These are phyloP conservation scores for Philotrypesis tridentata DNA, from an alignment of 1,140 invertebrate species.

Conservation along the genomic window DNA sequence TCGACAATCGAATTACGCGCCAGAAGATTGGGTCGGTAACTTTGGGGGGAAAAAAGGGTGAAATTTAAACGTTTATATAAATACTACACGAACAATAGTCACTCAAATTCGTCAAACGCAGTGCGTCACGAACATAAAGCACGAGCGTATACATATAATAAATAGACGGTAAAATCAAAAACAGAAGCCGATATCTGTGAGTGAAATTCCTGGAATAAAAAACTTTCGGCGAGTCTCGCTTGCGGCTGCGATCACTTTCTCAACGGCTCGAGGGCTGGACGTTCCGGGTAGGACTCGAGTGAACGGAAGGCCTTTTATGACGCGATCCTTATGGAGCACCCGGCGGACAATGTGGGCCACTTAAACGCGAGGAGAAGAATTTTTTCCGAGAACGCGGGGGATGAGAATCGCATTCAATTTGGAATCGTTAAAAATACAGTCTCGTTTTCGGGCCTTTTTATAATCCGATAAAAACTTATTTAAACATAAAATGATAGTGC, in stretches of 20 bases:
- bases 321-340: slow-evolving; percentile 4
- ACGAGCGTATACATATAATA: not conserved
- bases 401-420: not conserved
- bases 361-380: not conserved
- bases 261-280: slow-evolving; percentile 6
- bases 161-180: not conserved
- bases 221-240: slow-evolving; percentile 16
- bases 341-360: not conserved
- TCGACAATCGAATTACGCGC: too few relatives aligned
- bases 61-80: not conserved
- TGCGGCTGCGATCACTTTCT: not conserved
- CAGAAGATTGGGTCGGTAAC: too few relatives aligned
- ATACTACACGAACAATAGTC: not conserved
- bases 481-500: too few relatives aligned
- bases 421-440: slow-evolving; percentile 15
- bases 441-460: too few relatives aligned
- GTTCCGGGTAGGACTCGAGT: not conserved
- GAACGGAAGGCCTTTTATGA: slow-evolving; percentile 16
- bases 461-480: not conserved
- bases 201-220: slow-evolving; percentile 26
- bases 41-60: not conserved
- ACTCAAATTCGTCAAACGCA: not conserved
- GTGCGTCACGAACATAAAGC: not conserved
- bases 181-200: slow-evolving; percentile 7
- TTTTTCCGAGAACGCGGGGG: not conserved